Evolutionary conservation across 2,113 vertebrate genomes (phyloP), one percentile per base, ranked within the genome.

Genomic region (Cyprinodon brontotheroides): DNA sequence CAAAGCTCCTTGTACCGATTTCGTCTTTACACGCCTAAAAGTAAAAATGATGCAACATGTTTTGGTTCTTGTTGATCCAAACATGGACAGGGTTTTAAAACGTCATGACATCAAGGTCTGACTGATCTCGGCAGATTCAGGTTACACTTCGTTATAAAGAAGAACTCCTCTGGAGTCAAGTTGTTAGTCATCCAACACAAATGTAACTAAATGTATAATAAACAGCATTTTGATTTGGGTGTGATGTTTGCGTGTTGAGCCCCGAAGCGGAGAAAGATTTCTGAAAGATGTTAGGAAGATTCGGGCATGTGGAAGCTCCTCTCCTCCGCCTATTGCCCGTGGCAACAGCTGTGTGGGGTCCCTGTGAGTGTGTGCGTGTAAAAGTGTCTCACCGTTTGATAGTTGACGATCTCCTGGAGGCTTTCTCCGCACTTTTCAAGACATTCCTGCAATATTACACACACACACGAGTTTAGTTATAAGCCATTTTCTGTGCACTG

Each of bases 331-430:
- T 80, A 67, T 73, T 0, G 50, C 71, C 60, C 65, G 36, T 67
- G 65, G 74, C 70, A 72, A 40, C 74, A 68, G 59, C 64, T 15
- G 63, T 29, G 47, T 47, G 39, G 62, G 40, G 17, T 57, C n/a
- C n/a, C 50, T 78, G 74, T 80, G 45, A 61, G 79, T 80, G 79
- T 57, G 68, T 50, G 37, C 59, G 63, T 17, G 61, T 39, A 22
- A 36, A 53, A 47, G 15, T 50, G 67, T 81, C 96, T 96, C 93
- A 99, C 98, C 88, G 93, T 97, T 87, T 99, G 97, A 83, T 98
- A 98, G 93, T 97, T 97, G 86, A 98, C 96, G 86, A 99, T 98
- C 92, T 99, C 98, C 88, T 98, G 97, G 61, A 99, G 96, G 62
- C 96, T 97, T 80, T 98, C 96, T 12, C 97, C 97, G 93, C 97